These are phyloP conservation scores for Pseudomyrmex flavicornis DNA, from an alignment of 1,140 invertebrate species.

Conservation along the genomic window DNA sequence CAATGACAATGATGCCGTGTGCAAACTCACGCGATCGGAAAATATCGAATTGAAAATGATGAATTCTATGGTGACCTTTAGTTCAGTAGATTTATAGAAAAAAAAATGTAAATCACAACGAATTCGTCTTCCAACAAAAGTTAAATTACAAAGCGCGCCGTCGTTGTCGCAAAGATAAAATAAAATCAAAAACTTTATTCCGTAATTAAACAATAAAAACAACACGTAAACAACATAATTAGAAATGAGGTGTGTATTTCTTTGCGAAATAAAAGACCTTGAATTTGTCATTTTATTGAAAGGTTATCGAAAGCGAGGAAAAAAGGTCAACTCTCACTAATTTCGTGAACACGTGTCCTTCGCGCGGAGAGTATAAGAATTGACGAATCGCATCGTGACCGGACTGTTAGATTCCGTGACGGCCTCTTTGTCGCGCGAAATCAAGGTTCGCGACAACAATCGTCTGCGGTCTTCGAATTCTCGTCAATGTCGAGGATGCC, in stretches of 20 bases:
- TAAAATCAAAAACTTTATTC: not conserved
- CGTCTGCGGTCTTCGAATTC: not conserved
- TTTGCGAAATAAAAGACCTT: no score
- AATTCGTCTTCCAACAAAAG: not conserved
- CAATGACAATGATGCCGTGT: slow-evolving; percentile 56
- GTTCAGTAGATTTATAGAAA: no score
- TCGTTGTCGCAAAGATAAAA: not conserved
- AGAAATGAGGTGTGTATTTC: no score
- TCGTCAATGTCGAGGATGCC: not conserved
- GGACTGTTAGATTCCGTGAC: not conserved
- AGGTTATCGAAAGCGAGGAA: no score
- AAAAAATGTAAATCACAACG: no score
- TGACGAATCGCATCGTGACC: not conserved
- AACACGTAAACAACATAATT: no score
- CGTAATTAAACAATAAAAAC: not conserved
- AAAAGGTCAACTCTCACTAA: no score
- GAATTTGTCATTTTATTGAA: no score
- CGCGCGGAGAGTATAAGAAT: no score
- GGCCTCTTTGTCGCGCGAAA: not conserved
- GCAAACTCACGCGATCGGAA: slow-evolving; percentile 50
- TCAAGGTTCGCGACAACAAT: not conserved
- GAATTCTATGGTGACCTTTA: not conserved
- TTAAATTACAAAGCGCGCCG: not conserved
- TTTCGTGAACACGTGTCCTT: no score
- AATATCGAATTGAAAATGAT: slow-evolving; percentile 8